Base-by-base conservation (phyloP, 2,113 vertebrate species). In the Ptilonorhynchus violaceus region DNA sequence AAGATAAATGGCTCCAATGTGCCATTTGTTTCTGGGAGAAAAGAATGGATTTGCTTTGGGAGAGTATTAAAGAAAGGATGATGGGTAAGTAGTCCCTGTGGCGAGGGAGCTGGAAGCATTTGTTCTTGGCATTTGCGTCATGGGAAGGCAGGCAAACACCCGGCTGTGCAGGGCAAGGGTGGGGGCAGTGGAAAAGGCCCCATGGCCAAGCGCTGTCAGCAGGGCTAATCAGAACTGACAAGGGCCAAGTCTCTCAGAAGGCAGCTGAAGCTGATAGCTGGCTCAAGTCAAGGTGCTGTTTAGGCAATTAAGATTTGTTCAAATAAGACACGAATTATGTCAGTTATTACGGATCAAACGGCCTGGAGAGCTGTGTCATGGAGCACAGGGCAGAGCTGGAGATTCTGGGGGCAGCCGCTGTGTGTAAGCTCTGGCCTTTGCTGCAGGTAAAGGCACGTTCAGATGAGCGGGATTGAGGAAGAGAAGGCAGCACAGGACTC, bases 381-480 rank as follows among this genome's bases (percentile, higher is more conserved):
- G 27, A 59, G 63, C 53, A 50, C 56, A 37, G 17, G 27, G 33
- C 44, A 52, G 53, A 44, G 46, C 44, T 59, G 27, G 46, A 33
- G 27, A 33, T 60, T 33, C 37, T 33, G 27, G 18, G 18, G 52
- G 46, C 52, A 77, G 82, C 58, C 0, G 1, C 27, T 2, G 5
- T 19, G 41, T 13, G 28, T 11, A 15, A 76, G 47, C 33, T 56
- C 52, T n/a, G 73, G n/a, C 27, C 31, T 80, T 44, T 19, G 60
- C 28, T 31, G 6, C 30, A 64, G 66, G 39, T 39, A 10, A 55
- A 63, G 41, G 30, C 6, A 2, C 0, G 0, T 35, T 37, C n/a
- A 37, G 60, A 37, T 6, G 15, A 9, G 33, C 44, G 46, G 63
- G 59, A 37, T 4, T 15, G 37, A 16, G 37, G 37, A n/a, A 20